These are phyloP conservation scores for Herpetotheres cachinnans DNA, from an alignment of 2,113 vertebrate species.

Conservation along the genomic window DNA sequence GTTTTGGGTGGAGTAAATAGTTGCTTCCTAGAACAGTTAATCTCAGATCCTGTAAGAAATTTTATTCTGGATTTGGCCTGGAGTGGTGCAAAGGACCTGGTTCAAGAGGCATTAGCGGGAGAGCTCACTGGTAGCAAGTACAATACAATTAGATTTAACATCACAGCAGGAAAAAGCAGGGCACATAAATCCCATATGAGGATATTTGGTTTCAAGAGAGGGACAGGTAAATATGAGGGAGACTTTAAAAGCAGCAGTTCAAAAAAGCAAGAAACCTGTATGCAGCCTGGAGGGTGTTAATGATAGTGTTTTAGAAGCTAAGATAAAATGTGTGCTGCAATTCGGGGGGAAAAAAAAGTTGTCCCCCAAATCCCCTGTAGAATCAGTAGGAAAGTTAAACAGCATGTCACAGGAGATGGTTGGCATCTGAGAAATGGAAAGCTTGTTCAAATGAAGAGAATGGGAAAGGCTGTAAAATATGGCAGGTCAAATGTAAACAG, in stretches of 20 bases:
- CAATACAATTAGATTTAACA: background rate
- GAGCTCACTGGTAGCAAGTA: background rate
- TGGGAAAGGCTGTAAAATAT: background rate
- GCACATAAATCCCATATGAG: background rate
- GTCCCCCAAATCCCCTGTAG: background rate
- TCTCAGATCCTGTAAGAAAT: background rate
- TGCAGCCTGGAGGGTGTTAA: background rate
- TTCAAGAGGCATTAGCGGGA: background rate
- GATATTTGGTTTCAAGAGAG: background rate
- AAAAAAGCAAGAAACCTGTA: background rate
- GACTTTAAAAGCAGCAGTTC: background rate
- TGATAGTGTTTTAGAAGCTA: background rate
- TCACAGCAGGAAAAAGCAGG: background rate
- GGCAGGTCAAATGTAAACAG: background rate
- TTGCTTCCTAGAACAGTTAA: conserved; percentile 32
- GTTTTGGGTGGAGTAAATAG: background rate
- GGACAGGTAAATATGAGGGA: background rate
- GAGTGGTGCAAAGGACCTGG: background rate
- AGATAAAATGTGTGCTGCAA: background rate
- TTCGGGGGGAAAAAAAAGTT: background rate
- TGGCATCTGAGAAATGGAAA: background rate
- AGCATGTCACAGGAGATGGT: background rate
- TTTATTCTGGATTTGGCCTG: conserved; percentile 12
- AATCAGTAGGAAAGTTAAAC: background rate
- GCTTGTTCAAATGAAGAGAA: background rate